Evolutionary conservation across 1,140 invertebrate species (phyloP).

Genomic region (Bombus polaris): DNA sequence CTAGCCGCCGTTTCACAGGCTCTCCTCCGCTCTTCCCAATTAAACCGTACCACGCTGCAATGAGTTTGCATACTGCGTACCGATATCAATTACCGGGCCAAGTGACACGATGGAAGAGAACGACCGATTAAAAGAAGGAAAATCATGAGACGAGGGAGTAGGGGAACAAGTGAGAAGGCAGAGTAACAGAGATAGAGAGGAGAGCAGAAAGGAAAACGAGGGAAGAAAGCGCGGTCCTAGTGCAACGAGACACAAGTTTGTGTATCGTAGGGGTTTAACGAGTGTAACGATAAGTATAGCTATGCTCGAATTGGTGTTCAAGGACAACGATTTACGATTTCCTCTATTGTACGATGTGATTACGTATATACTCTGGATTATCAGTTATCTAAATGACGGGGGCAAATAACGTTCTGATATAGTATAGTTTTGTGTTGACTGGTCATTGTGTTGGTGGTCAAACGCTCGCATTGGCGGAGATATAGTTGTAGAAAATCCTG

Average conservation of each 20-base stretch:
- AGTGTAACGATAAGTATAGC: conserved; percentile 29
- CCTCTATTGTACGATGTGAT: neutral
- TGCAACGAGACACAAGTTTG: conserved; percentile 49
- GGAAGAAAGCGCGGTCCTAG: conserved; percentile 30
- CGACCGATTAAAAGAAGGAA: conserved; percentile 53
- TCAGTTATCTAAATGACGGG: too few relatives aligned
- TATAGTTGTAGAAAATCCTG: too few relatives aligned
- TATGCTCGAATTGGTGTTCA: neutral
- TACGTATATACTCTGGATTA: too few relatives aligned
- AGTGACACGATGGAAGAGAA: conserved; percentile 52
- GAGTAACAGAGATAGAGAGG: conserved; percentile 14
- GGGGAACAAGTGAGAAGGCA: too few relatives aligned
- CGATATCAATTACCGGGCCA: conserved; percentile 67
- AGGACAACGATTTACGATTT: neutral
- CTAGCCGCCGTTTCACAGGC: conserved; percentile 43
- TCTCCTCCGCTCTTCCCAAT: conserved; percentile 60
- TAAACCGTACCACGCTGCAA: conserved; percentile 58
- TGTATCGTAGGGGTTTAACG: conserved; percentile 50
- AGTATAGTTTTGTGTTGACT: too few relatives aligned
- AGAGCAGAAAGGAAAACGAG: conserved; percentile 24
- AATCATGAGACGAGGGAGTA: neutral
- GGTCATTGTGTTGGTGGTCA: too few relatives aligned
- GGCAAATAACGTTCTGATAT: too few relatives aligned
- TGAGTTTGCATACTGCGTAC: conserved; percentile 62
- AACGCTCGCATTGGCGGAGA: too few relatives aligned